These are phyloP conservation scores for Xiphophorus maculatus DNA, from an alignment of 2,113 vertebrate genomes.

Conservation along the genomic window DNA sequence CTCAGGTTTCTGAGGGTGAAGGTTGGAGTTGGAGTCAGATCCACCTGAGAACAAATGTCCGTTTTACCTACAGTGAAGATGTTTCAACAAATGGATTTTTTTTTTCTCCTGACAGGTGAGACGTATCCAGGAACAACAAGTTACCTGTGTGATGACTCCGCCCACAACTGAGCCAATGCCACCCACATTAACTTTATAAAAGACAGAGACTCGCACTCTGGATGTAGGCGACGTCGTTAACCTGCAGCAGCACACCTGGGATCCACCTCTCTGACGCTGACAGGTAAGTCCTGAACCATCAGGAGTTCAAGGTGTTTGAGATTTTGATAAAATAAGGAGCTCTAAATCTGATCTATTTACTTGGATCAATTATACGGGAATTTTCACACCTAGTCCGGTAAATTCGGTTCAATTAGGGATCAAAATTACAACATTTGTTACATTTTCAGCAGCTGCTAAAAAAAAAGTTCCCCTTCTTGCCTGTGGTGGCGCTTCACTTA, in stretches of 20 bases:
- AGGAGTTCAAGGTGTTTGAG: neutral
- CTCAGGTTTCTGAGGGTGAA: neutral
- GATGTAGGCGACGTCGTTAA: neutral
- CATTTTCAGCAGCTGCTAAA: too few relatives aligned
- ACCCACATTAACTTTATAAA: slow-evolving; percentile 5
- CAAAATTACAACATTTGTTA: too few relatives aligned
- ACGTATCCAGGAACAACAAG: neutral
- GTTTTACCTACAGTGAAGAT: neutral
- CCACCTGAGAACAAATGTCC: neutral
- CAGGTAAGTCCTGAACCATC: neutral
- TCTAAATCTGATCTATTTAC: neutral
- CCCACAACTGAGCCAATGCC: neutral
- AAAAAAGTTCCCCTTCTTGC: too few relatives aligned
- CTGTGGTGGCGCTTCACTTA: too few relatives aligned
- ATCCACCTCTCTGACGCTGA: neutral
- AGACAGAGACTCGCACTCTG: neutral
- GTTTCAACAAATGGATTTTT: neutral
- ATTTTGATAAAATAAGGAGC: neutral
- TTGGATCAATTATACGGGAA: neutral
- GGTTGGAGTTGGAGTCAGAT: neutral
- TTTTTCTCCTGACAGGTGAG: neutral
- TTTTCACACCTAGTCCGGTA: too few relatives aligned
- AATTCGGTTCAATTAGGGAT: too few relatives aligned
- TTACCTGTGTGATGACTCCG: neutral
- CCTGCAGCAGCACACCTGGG: neutral